phyloP scores from a whole-genome alignment of 2,797 vertebrate species.

The Sylvilagus floridanus region DNA sequence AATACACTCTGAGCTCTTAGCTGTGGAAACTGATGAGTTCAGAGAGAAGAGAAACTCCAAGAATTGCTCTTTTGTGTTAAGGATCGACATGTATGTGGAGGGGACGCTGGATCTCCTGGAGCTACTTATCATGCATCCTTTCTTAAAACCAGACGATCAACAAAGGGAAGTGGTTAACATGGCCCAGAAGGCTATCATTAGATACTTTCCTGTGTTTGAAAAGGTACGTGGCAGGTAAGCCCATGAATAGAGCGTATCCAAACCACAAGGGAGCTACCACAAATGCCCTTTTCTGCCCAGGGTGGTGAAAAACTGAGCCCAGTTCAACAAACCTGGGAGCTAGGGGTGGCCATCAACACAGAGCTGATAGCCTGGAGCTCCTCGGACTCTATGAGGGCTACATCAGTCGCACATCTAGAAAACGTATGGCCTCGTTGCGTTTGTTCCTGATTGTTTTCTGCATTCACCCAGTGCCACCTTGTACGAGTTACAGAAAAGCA shows the following conservation, averaged over 20 bases:
- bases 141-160: constrained; percentile 84
- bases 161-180: constrained; percentile 86
- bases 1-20: not conserved
- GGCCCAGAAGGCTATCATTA: constrained; percentile 88
- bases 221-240: constrained; percentile 81
- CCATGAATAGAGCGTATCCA: fast-evolving
- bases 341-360: not conserved
- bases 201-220: constrained; percentile 89
- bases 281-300: not conserved
- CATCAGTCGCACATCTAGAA: not conserved
- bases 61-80: constrained; percentile 78
- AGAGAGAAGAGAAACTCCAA: constrained; percentile 5
- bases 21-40: not conserved
- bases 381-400: not conserved
- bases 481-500: not conserved
- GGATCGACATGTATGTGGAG: constrained; percentile 94
- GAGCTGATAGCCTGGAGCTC: not conserved
- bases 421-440: not conserved
- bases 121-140: constrained; percentile 87
- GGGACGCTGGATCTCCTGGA: constrained; percentile 91
- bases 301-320: not conserved
- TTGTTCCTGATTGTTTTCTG: not conserved
- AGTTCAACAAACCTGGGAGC: not conserved
- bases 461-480: not conserved
- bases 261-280: not conserved